Percentiles rank a stretch among this genome's conserved stretches.
Conservation (phyloP, 2,113 vertebrate species). For the Speoplatyrhinus poulsoni region DNA sequence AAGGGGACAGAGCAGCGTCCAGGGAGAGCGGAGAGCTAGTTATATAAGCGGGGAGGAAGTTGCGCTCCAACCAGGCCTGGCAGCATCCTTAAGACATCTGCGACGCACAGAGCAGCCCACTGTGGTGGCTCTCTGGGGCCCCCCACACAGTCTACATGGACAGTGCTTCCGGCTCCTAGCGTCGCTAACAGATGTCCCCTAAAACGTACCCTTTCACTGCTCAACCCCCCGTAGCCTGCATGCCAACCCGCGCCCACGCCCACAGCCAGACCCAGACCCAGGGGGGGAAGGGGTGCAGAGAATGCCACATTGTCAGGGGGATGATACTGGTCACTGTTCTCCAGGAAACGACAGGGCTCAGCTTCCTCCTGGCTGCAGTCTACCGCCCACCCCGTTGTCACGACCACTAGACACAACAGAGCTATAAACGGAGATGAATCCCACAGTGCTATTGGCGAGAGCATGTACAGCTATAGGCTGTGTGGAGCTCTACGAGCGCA, state of each 20-base stretch:
- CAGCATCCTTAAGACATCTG: slow-evolving; percentile 52
- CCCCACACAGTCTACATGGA: slow-evolving; percentile 33
- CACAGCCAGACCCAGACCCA: too few relatives aligned
- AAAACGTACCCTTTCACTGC: slow-evolving; percentile 48
- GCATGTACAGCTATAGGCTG: not conserved
- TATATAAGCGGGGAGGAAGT: slow-evolving; percentile 37
- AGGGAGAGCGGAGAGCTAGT: slow-evolving; percentile 8
- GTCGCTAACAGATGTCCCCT: slow-evolving; percentile 62
- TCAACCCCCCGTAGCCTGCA: slow-evolving; percentile 47
- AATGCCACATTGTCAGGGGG: slow-evolving; percentile 57
- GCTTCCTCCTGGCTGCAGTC: slow-evolving; percentile 51
- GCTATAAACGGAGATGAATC: slow-evolving; percentile 35
- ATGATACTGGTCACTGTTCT: slow-evolving; percentile 33
- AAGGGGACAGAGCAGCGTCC: not conserved
- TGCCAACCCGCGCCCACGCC: slow-evolving; percentile 59
- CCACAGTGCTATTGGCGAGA: slow-evolving; percentile 4
- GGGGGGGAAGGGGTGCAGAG: slow-evolving; percentile 20
- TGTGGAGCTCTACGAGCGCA: too few relatives aligned
- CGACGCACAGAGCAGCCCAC: slow-evolving; percentile 49
- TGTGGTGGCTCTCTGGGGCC: slow-evolving; percentile 35
- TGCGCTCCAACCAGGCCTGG: slow-evolving; percentile 20
- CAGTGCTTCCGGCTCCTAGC: slow-evolving; percentile 34
- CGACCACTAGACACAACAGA: slow-evolving; percentile 52
- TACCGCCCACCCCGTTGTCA: slow-evolving; percentile 30
- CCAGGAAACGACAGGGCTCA: slow-evolving; percentile 56